A percentile compares a stretch with the other conserved stretches of the same genome.
Conservation (phyloP, 2,888 invertebrate species). For the Himalopsyche kuldschensis region DNA sequence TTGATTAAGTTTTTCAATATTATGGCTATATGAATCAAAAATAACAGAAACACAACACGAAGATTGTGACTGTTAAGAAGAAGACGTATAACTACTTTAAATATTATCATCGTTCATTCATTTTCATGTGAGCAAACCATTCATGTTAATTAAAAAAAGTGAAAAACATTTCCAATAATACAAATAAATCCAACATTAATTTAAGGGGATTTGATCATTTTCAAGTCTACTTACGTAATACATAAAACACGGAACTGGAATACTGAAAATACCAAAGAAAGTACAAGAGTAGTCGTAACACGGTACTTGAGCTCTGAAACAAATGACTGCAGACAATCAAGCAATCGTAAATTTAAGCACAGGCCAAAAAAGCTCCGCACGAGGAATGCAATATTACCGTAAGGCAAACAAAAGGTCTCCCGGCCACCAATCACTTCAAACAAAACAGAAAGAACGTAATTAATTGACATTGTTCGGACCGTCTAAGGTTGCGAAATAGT, state of each 20-base stretch:
- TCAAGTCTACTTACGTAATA: background rate
- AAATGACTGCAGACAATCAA: background rate
- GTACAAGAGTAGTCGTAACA: background rate
- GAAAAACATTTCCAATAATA: too few relatives aligned
- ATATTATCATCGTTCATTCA: too few relatives aligned
- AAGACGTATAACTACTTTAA: too few relatives aligned
- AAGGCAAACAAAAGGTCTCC: slow-evolving; percentile 23
- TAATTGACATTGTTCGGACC: slow-evolving; percentile 21
- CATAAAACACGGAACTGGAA: background rate
- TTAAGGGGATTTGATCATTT: too few relatives aligned
- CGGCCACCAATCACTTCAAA: slow-evolving; percentile 27
- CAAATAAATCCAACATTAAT: too few relatives aligned
- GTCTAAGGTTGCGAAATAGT: background rate
- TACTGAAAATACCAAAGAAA: background rate
- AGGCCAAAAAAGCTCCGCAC: background rate
- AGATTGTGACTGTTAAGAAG: too few relatives aligned
- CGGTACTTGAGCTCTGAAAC: background rate
- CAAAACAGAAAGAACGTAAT: slow-evolving; percentile 36
- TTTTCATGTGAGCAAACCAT: too few relatives aligned
- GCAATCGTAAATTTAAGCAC: background rate
- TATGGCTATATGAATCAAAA: too few relatives aligned
- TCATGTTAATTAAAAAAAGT: too few relatives aligned
- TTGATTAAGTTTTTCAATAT: too few relatives aligned
- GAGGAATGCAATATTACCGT: slow-evolving; percentile 22
- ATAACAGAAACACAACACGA: too few relatives aligned